Evolutionary conservation across 2,113 vertebrate species (phyloP), one percentile per base, ranked within the genome.

Genomic region (Gavialis gangeticus): DNA sequence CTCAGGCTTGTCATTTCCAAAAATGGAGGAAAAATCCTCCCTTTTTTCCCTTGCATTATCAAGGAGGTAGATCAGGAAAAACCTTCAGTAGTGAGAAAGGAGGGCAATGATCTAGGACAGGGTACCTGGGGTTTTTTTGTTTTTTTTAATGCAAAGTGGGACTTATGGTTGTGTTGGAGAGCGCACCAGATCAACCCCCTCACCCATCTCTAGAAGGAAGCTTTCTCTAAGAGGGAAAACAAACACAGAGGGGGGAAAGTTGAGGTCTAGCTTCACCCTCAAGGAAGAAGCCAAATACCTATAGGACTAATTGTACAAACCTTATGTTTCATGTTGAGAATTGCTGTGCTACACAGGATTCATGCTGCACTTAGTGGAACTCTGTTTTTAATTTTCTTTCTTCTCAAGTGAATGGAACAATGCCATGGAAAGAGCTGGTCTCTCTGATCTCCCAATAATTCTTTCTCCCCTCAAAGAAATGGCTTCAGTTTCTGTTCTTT

Each of bases 311-410:
- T 12, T 78, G 12, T 66, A 60, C 59, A 90, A 62, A 9, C 0
- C 0, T 12, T 69, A 78, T 12, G 77, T 91, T 24, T 69, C 34
- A 25, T 80, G 59, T 3, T 81, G 56, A 69, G 75, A 83, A 64
- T 19, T 57, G 4, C 28, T 21, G n/a, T 6, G 28, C 13, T 83
- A 22, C 15, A 6, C 3, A 0, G 4, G 34, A 15, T 24, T 84
- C 56, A 60, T 7, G 18, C 83, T 1, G 0, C 69, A 30, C 3
- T 1, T 17, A 18, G 8, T 28, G 25, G 57, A n/a, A 27, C 5
- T 58, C 34, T 60, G 3, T 5, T 3, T 7, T 64, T 62, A 66
- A 67, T 17, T 2, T 57, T 3, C 8, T 73, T 8, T 9, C 3
- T 82, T 6, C 10, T 63, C 63, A 73, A 62, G 8, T 66, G 88